Evolutionary conservation across 2,888 invertebrate genomes (phyloP).

Genomic region (Hoplodrina ambigua): DNA sequence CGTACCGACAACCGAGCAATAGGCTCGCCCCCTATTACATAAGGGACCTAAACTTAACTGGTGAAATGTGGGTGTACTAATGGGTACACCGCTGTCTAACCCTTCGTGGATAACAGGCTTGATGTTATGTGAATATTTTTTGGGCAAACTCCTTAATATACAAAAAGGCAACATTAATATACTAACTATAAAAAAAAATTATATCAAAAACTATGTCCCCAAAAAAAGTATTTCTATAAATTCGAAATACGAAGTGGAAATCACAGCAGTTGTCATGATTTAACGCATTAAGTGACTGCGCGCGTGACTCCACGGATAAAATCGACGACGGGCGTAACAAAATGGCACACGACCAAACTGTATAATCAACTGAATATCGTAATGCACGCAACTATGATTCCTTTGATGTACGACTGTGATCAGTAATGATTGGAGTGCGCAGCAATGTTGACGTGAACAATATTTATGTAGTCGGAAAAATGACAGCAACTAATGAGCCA

Average conservation of each 20-base stretch:
- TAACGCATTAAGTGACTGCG: conserved; percentile 45
- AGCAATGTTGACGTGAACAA: conserved; percentile 31
- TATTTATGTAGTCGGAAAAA: conserved; percentile 28
- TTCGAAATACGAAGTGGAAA: conserved; percentile 24
- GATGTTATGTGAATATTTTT: too few species aligned
- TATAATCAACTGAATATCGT: conserved; percentile 59
- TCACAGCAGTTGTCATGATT: conserved; percentile 53
- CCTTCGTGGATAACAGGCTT: too few species aligned
- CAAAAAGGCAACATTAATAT: background rate
- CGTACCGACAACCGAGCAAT: too few species aligned
- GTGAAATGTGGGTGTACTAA: too few species aligned
- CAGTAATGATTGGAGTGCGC: conserved; percentile 47
- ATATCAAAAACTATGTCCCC: conserved; percentile 5
- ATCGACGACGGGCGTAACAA: conserved; percentile 48
- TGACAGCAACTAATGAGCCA: conserved; percentile 1
- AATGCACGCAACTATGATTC: conserved; percentile 62
- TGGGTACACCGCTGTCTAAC: too few species aligned
- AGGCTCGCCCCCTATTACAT: too few species aligned
- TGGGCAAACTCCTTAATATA: too few species aligned
- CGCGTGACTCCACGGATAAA: conserved; percentile 61
- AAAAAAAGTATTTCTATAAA: conserved; percentile 29
- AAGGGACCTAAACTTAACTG: too few species aligned
- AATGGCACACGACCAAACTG: conserved; percentile 46
- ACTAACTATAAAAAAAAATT: background rate
- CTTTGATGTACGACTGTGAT: conserved; percentile 48